phyloP scores from a whole-genome alignment of 1,140 invertebrate species.

The Drosophila punjabiensis region DNA sequence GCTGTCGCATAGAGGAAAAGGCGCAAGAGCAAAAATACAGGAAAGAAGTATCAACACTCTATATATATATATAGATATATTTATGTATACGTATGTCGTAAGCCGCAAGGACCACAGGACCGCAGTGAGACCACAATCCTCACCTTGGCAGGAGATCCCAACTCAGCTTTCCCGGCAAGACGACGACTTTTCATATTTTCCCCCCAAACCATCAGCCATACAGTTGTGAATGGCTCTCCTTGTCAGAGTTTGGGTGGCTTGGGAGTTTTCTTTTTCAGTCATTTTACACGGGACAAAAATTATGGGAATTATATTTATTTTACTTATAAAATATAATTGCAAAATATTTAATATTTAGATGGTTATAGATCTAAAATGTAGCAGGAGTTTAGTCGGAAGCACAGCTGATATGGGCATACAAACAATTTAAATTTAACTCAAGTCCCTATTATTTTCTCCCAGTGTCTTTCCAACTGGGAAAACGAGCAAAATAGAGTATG shows the following conservation, averaged over 20 bases:
- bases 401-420: too few relatives aligned
- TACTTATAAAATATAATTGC: not conserved
- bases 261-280: constrained; percentile 23
- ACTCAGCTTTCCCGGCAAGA: constrained; percentile 55
- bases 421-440: not conserved
- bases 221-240: constrained; percentile 37
- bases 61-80: not conserved
- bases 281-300: constrained; percentile 10
- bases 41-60: constrained; percentile 1
- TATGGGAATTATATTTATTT: not conserved
- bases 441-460: not conserved
- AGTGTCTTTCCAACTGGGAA: not conserved
- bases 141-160: constrained; percentile 49
- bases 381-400: too few relatives aligned
- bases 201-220: constrained; percentile 40
- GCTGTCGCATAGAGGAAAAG: constrained; percentile 57
- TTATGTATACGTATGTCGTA: constrained; percentile 9
- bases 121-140: constrained; percentile 60
- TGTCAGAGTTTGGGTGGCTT: constrained; percentile 12
- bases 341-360: too few relatives aligned
- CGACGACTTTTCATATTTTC: constrained; percentile 78
- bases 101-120: constrained; percentile 52
- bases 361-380: too few relatives aligned
- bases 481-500: constrained; percentile 16
- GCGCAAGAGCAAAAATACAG: constrained; percentile 10